Conservation (phyloP, 2,888 invertebrate species). For the Oscheius sp. region DNA sequence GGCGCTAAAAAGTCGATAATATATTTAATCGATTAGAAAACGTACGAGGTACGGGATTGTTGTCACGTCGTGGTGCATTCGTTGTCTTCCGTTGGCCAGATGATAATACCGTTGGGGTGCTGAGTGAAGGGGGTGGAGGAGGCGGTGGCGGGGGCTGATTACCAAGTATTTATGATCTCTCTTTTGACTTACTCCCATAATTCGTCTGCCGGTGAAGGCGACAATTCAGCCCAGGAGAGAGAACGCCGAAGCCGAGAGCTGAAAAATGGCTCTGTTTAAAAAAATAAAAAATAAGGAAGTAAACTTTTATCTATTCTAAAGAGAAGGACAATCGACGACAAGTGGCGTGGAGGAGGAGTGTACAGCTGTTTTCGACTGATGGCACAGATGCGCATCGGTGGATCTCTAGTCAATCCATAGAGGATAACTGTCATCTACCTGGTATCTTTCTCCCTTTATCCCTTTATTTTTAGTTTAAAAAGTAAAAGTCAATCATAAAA, state of each 20-base stretch:
- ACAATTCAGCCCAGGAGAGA: conserved; percentile 41
- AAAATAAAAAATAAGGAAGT: too few relatives aligned
- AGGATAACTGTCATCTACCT: background rate
- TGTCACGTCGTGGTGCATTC: conserved; percentile 69
- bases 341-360: conserved; percentile 16
- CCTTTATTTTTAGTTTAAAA: background rate
- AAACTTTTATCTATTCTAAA: too few relatives aligned
- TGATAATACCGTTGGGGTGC: conserved; percentile 65
- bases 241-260: conserved; percentile 47
- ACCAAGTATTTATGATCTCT: background rate
- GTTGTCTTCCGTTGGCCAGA: conserved; percentile 70
- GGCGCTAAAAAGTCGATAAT: conserved; percentile 45
- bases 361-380: conserved; percentile 14
- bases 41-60: conserved; percentile 61
- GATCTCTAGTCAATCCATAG: background rate
- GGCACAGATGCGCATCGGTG: conserved; percentile 1
- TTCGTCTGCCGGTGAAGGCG: conserved; percentile 18
- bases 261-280: too few relatives aligned
- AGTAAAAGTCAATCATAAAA: conserved; percentile 5
- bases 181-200: background rate
- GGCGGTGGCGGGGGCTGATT: conserved; percentile 69
- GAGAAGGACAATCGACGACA: conserved; percentile 13
- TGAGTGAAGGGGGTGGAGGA: conserved; percentile 72
- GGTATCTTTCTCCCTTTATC: background rate
- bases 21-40: background rate